phyloP scores from a whole-genome alignment of 37 sponge, comb jelly and placozoan genomes.

The Mnemiopsis leidyi region DNA sequence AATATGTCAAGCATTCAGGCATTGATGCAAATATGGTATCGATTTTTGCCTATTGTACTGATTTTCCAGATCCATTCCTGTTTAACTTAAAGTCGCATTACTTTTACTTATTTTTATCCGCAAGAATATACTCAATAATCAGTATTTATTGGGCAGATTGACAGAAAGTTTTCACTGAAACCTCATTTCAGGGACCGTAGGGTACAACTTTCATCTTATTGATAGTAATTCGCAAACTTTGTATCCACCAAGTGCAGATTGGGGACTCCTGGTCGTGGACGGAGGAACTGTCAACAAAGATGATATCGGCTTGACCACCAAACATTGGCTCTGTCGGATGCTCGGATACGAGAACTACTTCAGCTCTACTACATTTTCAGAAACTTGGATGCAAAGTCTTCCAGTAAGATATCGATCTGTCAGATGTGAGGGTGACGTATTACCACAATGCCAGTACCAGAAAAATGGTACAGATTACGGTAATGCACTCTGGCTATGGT shows the following conservation, averaged over 20 bases:
- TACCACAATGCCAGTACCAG: not conserved
- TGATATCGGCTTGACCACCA: not conserved
- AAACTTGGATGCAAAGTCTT: not conserved
- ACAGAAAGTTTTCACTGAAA: too few species aligned
- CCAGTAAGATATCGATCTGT: not conserved
- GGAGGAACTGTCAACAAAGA: not conserved
- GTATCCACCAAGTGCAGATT: not conserved
- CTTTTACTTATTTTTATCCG: too few species aligned
- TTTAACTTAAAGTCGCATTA: too few species aligned
- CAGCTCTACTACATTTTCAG: not conserved
- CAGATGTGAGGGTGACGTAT: not conserved
- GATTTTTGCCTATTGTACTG: too few species aligned
- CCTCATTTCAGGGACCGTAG: not conserved
- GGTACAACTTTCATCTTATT: not conserved
- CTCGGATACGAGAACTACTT: not conserved
- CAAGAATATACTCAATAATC: too few species aligned
- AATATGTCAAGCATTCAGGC: too few species aligned
- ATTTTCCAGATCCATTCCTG: too few species aligned
- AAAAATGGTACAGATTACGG: not conserved
- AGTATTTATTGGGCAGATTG: too few species aligned
- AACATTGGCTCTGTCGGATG: not conserved
- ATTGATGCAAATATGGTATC: too few species aligned
- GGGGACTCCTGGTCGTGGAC: not conserved
- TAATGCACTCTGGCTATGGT: not conserved
- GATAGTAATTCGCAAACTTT: not conserved